Evolutionary conservation across 2,888 invertebrate species (phyloP).

Genomic region (Chrysolina haemoptera): DNA sequence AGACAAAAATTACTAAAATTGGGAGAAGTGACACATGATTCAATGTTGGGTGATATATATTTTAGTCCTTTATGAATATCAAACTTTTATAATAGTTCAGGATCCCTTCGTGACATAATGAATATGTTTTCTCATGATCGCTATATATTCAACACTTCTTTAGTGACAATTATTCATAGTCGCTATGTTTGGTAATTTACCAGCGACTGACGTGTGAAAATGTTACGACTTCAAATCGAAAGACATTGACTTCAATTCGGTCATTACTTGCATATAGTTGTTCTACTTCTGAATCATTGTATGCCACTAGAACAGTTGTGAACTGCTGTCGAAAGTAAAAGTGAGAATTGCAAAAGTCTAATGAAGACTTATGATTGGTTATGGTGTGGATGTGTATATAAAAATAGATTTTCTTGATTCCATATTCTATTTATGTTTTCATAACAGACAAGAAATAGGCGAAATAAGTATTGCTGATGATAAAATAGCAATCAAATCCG

Average conservation of each 20-base stretch:
- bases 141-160: not conserved
- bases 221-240: not conserved
- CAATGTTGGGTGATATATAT: no score
- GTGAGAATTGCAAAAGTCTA: not conserved
- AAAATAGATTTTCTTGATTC: no score
- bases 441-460: no score
- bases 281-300: slow-evolving; percentile 19
- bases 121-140: no score
- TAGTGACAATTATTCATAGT: not conserved
- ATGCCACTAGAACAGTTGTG: slow-evolving; percentile 14
- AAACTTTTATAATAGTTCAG: no score
- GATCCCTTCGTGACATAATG: no score
- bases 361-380: not conserved
- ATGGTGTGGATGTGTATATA: not conserved
- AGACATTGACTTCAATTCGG: slow-evolving; percentile 26
- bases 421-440: no score
- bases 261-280: slow-evolving; percentile 20
- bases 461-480: no score
- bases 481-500: no score
- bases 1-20: no score
- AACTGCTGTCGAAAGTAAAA: slow-evolving; percentile 17
- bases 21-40: no score
- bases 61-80: no score
- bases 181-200: slow-evolving; percentile 6
- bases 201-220: not conserved